Evolutionary conservation across 64 coral and sea anemone species (phyloP).

Genomic region (Stichodactyla mertensii): DNA sequence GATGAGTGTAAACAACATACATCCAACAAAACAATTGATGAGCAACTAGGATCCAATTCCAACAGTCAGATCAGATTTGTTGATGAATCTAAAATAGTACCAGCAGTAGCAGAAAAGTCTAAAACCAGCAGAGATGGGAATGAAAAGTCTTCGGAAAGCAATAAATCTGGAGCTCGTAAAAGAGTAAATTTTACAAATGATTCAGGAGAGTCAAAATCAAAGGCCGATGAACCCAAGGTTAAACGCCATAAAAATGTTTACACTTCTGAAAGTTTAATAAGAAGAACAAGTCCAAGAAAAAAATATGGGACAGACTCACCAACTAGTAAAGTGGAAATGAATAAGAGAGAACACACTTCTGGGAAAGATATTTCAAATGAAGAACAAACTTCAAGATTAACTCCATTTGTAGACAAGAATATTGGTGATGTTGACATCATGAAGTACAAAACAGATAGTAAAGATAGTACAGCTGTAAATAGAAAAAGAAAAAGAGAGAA

Average conservation of each 20-base stretch:
- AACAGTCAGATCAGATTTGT: not conserved
- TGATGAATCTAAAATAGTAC: not conserved
- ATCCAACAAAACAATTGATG: not conserved
- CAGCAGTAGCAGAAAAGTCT: not conserved
- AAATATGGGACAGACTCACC: not conserved
- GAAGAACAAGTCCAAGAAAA: slow-evolving; percentile 2
- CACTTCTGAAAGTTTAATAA: not conserved
- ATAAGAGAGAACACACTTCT: not conserved
- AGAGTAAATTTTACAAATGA: not conserved
- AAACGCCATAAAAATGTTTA: not conserved
- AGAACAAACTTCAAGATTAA: not conserved
- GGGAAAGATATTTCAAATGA: not conserved
- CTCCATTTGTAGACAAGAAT: not conserved
- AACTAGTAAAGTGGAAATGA: not conserved
- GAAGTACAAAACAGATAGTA: not conserved
- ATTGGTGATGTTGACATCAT: not conserved
- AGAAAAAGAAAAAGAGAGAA: not conserved
- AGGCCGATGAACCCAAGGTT: not conserved
- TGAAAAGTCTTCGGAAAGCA: not conserved
- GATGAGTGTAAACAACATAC: not conserved
- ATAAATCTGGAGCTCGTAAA: not conserved
- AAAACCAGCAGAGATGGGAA: not conserved
- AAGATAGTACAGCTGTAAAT: not conserved
- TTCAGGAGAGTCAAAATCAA: not conserved
- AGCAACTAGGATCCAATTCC: not conserved